phyloP scores from a whole-genome alignment of 2,113 vertebrate genomes.

The Boleophthalmus pectinirostris region DNA sequence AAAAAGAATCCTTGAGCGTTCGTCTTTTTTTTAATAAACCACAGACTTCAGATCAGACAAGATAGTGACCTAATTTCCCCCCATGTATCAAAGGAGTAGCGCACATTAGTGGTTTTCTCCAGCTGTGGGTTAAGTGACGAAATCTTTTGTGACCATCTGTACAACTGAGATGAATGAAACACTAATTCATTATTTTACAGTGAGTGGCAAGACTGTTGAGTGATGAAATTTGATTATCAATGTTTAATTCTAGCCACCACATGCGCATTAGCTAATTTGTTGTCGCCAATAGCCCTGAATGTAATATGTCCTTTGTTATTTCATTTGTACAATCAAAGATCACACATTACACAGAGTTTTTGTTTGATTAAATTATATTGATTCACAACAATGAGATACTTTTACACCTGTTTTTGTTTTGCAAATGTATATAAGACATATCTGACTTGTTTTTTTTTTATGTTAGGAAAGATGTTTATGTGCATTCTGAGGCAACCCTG shows the following conservation, averaged over 20 bases:
- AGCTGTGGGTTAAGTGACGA: conserved; percentile 55
- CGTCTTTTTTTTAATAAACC: conserved; percentile 30
- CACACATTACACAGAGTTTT: conserved; percentile 30
- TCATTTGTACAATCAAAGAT: conserved; percentile 25
- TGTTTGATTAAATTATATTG: conserved; percentile 33
- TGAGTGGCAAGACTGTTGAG: conserved; percentile 50
- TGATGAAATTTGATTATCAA: conserved; percentile 47
- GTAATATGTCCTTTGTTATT: conserved; percentile 41
- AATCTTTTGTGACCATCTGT: conserved; percentile 59
- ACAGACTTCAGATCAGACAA: conserved; percentile 37
- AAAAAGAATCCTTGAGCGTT: conserved; percentile 23
- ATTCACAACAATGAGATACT: conserved; percentile 23
- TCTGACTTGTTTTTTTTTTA: conserved; percentile 18
- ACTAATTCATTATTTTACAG: conserved; percentile 56
- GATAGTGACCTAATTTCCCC: conserved; percentile 44
- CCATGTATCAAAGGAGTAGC: conserved; percentile 52
- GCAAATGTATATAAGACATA: conserved; percentile 31
- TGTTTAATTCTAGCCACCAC: conserved; percentile 51
- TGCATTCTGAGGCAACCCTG: conserved; percentile 1
- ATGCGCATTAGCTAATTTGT: conserved; percentile 38
- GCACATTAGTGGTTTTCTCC: conserved; percentile 52
- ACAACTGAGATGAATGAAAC: conserved; percentile 56
- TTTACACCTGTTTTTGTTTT: conserved; percentile 42
- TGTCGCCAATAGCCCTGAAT: conserved; percentile 36
- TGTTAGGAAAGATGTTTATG: conserved; percentile 4